phyloP scores from a whole-genome alignment of 2,888 invertebrate genomes.

The Colostygia pectinataria region DNA sequence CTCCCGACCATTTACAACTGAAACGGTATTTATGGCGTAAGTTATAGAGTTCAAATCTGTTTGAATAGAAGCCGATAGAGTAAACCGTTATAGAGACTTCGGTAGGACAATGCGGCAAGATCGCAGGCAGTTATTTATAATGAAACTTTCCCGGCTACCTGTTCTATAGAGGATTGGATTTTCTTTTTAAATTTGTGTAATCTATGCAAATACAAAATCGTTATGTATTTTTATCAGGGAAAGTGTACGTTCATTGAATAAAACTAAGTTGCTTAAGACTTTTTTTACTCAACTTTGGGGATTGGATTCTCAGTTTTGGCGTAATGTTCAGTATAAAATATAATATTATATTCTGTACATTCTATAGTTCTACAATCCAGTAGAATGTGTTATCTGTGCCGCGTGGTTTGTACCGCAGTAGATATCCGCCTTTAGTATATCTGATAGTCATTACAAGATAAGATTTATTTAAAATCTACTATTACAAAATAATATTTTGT shows the following conservation, averaged over 20 bases:
- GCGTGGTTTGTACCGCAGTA: too few species aligned
- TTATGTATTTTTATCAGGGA: conserved; percentile 26
- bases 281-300: background rate
- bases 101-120: conserved; percentile 35
- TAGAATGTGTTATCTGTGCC: too few species aligned
- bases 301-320: background rate
- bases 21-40: conserved; percentile 28
- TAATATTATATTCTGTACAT: too few species aligned
- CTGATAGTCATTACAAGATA: too few species aligned
- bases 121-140: conserved; percentile 34
- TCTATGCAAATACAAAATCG: conserved; percentile 27
- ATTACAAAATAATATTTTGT: conserved; percentile 3
- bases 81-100: conserved; percentile 21
- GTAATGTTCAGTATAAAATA: background rate
- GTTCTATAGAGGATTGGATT: conserved; percentile 12
- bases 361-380: too few species aligned
- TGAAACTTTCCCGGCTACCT: conserved; percentile 32
- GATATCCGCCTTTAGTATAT: too few species aligned
- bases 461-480: too few species aligned
- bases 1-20: conserved; percentile 23
- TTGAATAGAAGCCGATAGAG: conserved; percentile 33
- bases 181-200: conserved; percentile 22
- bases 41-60: conserved; percentile 39
- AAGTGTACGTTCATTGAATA: conserved; percentile 17
- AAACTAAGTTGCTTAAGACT: conserved; percentile 5